Evolutionary conservation across 2,797 vertebrate genomes (phyloP).

Genomic region (Ctenopoma multispine): DNA sequence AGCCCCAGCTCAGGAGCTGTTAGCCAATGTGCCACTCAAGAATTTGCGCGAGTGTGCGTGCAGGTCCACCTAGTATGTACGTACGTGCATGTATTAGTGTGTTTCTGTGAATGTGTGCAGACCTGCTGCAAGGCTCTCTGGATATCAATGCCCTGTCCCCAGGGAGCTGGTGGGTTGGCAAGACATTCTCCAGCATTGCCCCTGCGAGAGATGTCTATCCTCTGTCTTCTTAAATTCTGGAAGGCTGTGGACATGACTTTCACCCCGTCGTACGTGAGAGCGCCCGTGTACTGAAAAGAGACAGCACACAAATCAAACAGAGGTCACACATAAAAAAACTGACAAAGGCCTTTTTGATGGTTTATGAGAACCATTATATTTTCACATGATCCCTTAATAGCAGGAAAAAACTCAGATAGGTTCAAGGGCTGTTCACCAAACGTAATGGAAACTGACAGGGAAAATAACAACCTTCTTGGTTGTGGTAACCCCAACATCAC

Average conservation of each 20-base stretch:
- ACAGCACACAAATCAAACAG: slow-evolving; percentile 24
- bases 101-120: slow-evolving; percentile 24
- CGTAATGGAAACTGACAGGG: too few species aligned
- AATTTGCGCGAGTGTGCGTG: slow-evolving; percentile 14
- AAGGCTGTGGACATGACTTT: slow-evolving; percentile 98
- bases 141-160: slow-evolving; percentile 99
- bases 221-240: slow-evolving; percentile 94
- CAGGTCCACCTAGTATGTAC: slow-evolving; percentile 1
- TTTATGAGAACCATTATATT: neutral
- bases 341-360: neutral
- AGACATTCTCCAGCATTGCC: slow-evolving; percentile 98
- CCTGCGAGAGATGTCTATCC: slow-evolving; percentile 96
- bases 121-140: slow-evolving; percentile 99
- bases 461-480: slow-evolving; percentile 20
- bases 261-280: slow-evolving; percentile 96
- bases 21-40: slow-evolving; percentile 80
- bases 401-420: too few species aligned
- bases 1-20: slow-evolving; percentile 73
- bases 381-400: slow-evolving; percentile 11
- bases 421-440: too few species aligned
- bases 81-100: neutral
- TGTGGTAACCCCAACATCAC: neutral
- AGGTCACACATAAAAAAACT: neutral
- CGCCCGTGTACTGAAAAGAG: slow-evolving; percentile 92
- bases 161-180: slow-evolving; percentile 97